Conservation (phyloP, 2,888 invertebrate species). For the Lomographa bimaculata region DNA sequence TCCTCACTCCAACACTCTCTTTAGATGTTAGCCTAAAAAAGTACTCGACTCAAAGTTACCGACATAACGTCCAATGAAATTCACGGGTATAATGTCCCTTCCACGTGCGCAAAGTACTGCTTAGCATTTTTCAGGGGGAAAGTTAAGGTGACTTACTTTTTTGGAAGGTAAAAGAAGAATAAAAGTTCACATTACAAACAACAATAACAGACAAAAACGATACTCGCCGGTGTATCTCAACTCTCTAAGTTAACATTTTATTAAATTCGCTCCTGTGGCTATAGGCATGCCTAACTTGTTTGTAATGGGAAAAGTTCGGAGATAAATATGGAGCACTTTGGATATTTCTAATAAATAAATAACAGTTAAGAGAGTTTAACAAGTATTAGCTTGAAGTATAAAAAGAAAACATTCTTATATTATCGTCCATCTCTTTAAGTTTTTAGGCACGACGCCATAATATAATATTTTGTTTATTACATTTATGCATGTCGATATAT, state of each 20-base stretch:
- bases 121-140: conserved; percentile 30
- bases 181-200: conserved; percentile 37
- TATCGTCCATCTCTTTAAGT: too few relatives aligned
- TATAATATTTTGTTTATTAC: too few relatives aligned
- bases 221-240: conserved; percentile 37
- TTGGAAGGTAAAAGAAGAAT: conserved; percentile 29
- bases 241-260: conserved; percentile 42
- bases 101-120: conserved; percentile 27
- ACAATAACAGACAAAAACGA: conserved; percentile 36
- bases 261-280: conserved; percentile 33
- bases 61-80: conserved; percentile 28
- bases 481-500: too few relatives aligned
- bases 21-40: conserved; percentile 3
- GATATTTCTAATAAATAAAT: conserved; percentile 23
- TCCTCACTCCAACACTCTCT: background rate
- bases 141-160: conserved; percentile 30
- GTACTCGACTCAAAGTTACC: conserved; percentile 7
- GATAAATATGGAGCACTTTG: conserved; percentile 40
- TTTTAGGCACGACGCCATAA: too few relatives aligned
- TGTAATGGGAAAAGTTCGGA: conserved; percentile 49
- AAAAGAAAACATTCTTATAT: too few relatives aligned
- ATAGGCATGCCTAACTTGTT: conserved; percentile 37
- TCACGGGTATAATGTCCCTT: conserved; percentile 25
- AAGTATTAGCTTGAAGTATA: too few relatives aligned
- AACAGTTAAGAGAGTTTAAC: too few relatives aligned